These are phyloP conservation scores for Takifugu ocellatus DNA, from an alignment of 2,797 vertebrate genomes.

Conservation along the genomic window DNA sequence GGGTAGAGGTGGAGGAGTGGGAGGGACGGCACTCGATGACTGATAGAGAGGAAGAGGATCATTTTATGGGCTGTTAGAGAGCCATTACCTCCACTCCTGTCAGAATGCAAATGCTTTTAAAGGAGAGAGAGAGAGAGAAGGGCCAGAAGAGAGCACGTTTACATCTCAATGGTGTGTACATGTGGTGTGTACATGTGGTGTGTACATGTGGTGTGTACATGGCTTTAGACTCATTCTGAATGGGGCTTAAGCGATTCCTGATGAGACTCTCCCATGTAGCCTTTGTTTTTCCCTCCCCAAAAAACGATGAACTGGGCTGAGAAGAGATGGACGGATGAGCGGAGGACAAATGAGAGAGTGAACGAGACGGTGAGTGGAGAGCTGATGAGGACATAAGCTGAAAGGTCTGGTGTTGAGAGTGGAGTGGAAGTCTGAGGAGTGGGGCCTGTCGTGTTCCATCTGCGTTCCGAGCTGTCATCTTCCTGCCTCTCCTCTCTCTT, in stretches of 20 bases:
- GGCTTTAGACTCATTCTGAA: neutral
- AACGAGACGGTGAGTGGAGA: constrained; percentile 2
- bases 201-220: constrained; percentile 2
- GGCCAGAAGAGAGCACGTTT: constrained; percentile 14
- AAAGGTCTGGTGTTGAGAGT: constrained; percentile 27
- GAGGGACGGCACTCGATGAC: constrained; percentile 18
- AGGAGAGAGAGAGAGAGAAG: constrained; percentile 3
- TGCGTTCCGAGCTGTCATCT: neutral
- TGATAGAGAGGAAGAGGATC: constrained; percentile 32
- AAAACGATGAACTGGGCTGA: constrained; percentile 9
- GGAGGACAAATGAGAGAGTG: neutral
- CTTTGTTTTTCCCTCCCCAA: constrained; percentile 17
- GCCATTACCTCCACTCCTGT: constrained; percentile 43
- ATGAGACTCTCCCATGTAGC: constrained; percentile 1
- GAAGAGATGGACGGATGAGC: neutral
- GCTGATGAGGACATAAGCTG: constrained; percentile 17
- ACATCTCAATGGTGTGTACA: constrained; percentile 10
- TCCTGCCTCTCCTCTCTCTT: neutral
- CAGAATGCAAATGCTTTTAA: constrained; percentile 62
- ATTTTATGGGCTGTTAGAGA: constrained; percentile 40
- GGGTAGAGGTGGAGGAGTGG: constrained; percentile 2
- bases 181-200: constrained; percentile 4
- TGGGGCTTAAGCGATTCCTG: constrained; percentile 9
- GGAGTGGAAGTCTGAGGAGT: neutral
- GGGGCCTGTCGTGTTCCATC: too few species aligned